Base-by-base conservation (phyloP, 2,797 vertebrate species). In the Mormyrus hasselquistii region DNA sequence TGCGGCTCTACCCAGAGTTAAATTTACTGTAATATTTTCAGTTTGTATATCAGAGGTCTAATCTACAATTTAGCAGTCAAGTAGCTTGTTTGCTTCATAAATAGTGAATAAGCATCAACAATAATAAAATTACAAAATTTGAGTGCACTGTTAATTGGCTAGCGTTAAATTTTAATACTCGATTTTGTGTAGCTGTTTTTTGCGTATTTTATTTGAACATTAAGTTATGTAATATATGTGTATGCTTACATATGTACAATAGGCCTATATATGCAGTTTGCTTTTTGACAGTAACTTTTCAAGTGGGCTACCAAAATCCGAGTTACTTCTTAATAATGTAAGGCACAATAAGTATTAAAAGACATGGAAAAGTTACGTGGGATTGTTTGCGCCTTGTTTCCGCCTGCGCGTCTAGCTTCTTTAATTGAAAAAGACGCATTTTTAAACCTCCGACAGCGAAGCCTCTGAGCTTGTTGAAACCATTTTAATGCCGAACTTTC, bases 391-490 rank as follows among this genome's bases (percentile, higher is more conserved):
- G 38, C 14, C 41, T 50, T 87, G 84, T 89, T 62, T 34, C 57
- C 82, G 44, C 57, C 47, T 52, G 79, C 12, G 76, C 62, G 55
- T 90, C 84, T 90, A 49, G 8, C 73, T 86, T 89, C 92, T 88
- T 91, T 95, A 95, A 96, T 95, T 93, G 88, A 82, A 38, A 89
- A 87, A 84, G 94, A 94, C 95, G 94, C 93, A 92, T 95, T 95
- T 95, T 93, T 92, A 93, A 94, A 94, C 92, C 93, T 91, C 88
- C 91, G 92, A 91, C 91, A 94, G 92, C 89, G 90, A 86, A 79
- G 89, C 86, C 90, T 91, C 88, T 53, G 69, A 91, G 94, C 92
- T 90, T 86, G 73, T 92, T 92, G 93, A 55, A 92, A 92, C 76
- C 9, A 91, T 93, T 94, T 93, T 90, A 94, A 91, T 94, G 92